Base-by-base conservation (phyloP, 1,140 invertebrate genomes). In the Aleiodes sp. region DNA sequence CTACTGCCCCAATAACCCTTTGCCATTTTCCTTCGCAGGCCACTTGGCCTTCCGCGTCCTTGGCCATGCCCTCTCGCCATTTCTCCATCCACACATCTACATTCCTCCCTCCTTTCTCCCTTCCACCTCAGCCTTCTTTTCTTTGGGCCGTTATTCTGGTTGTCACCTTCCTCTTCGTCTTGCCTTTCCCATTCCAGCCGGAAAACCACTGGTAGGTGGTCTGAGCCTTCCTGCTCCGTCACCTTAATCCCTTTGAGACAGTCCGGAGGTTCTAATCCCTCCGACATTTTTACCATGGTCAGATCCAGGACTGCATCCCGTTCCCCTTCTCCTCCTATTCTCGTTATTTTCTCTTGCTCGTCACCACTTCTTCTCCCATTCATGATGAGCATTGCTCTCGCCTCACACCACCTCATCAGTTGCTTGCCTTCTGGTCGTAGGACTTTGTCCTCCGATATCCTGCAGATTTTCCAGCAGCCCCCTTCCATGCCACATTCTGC, bases 291-390 rank as follows among this genome's bases (percentile, higher is more conserved):
- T 61, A 46, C 39, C 28, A 10, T 60, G 3, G 43, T 46, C 35
- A 14, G 16, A n/a, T 12, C 10, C 2, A 24, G 28, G n/a, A n/a
- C n/a, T n/a, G n/a, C n/a, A n/a, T n/a, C n/a, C 8, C n/a, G 3
- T 14, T 57, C 56, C 16, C 14, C 65, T 14, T 26, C 29, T 35
- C 28, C 66, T 12, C 57, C 28, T 28, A 10, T 26, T 39, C 21
- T 21, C n/a, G 8, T 9, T 1, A 26, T 26, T n/a, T 14, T 24
- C 16, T 31, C 73, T 9, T 65, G 24, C 46, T 66, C 31, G 28
- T 74, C 73, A 2, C 70, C 73, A 35, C 52, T 56, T 10, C 19
- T 26, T 16, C 62, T 60, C 10, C 73, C 70, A 28, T 74, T 74
- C 33, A 64, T 8, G 35, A 65, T 41, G 10, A 2, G 43, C 10